A percentile compares a stretch with the other conserved stretches of the same genome.
phyloP scores from a whole-genome alignment of 2,888 invertebrate genomes.

The Charanyca ferruginea region DNA sequence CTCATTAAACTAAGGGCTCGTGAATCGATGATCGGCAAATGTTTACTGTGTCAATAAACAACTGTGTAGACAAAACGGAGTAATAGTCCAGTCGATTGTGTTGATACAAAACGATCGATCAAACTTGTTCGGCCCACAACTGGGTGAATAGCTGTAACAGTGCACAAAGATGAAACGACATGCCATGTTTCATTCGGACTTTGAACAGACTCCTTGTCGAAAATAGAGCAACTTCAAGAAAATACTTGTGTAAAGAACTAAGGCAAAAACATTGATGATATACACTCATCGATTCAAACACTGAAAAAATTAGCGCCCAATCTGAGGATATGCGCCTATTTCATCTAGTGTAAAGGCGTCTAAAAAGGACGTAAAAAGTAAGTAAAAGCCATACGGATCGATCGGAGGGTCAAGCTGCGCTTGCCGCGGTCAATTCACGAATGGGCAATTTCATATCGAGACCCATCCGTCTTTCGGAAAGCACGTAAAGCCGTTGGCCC shows the following conservation, averaged over 20 bases:
- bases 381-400: too few species aligned
- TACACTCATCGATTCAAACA: too few species aligned
- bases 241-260: conserved; percentile 1
- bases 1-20: conserved; percentile 34
- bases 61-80: conserved; percentile 39
- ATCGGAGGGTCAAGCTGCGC: too few species aligned
- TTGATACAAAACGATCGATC: conserved; percentile 41
- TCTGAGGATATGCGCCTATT: too few species aligned
- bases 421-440: too few species aligned
- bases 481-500: too few species aligned
- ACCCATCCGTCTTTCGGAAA: too few species aligned
- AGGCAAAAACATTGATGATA: too few species aligned
- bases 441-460: too few species aligned
- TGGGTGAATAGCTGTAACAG: conserved; percentile 33
- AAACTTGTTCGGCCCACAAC: conserved; percentile 52
- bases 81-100: conserved; percentile 39
- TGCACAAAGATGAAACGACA: conserved; percentile 24
- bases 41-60: conserved; percentile 41
- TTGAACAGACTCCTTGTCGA: conserved; percentile 19
- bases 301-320: too few species aligned
- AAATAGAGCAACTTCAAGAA: conserved; percentile 17
- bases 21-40: conserved; percentile 22
- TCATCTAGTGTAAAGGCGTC: too few species aligned
- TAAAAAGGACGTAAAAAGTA: too few species aligned
- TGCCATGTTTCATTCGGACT: conserved; percentile 24